phyloP scores from a whole-genome alignment of 2,888 invertebrate species.

The Diabrotica balteata region DNA sequence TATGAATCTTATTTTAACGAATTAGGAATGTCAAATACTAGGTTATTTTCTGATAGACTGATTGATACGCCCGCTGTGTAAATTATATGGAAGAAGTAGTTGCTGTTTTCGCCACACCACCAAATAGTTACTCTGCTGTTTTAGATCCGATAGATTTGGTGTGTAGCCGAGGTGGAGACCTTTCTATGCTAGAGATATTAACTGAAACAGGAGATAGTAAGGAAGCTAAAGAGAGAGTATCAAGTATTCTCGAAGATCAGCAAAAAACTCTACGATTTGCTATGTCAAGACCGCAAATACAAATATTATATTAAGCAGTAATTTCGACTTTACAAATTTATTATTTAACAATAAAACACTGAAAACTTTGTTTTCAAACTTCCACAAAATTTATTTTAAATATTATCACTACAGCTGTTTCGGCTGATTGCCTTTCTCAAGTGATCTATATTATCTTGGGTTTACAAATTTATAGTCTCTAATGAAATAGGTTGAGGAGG shows the following conservation, averaged over 20 bases:
- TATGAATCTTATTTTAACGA: constrained; percentile 74
- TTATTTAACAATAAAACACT: no score
- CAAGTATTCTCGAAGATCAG: constrained; percentile 77
- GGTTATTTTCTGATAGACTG: constrained; percentile 62
- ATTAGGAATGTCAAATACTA: constrained; percentile 70
- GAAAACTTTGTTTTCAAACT: no score
- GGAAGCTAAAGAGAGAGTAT: constrained; percentile 68
- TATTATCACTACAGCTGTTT: no score
- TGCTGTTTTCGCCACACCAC: constrained; percentile 76
- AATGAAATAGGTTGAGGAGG: no score
- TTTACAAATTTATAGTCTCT: no score
- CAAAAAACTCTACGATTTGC: constrained; percentile 75
- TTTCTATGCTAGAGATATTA: constrained; percentile 75
- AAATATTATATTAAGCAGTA: no score
- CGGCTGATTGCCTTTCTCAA: no score
- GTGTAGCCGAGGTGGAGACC: constrained; percentile 80
- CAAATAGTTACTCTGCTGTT: constrained; percentile 82
- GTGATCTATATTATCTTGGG: no score
- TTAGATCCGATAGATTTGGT: constrained; percentile 80
- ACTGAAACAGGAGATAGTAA: constrained; percentile 73
- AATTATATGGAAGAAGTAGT: constrained; percentile 68
- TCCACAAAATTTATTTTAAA: no score
- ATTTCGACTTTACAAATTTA: no score
- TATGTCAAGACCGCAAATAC: constrained; percentile 80
- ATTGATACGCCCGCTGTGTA: constrained; percentile 62